Base-by-base conservation (phyloP, 2,113 vertebrate species). In the Rana temporaria region DNA sequence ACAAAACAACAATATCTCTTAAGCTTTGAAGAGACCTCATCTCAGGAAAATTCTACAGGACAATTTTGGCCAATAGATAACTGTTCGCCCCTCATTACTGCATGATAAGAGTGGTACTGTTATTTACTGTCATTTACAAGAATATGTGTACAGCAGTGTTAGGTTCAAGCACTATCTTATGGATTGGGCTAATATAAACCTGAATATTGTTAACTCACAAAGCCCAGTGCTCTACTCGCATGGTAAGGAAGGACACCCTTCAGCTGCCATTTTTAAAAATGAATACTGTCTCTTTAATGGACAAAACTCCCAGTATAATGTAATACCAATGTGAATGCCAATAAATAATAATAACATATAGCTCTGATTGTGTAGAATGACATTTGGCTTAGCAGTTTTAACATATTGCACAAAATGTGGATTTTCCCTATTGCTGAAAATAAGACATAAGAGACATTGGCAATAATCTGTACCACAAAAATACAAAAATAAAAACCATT, bases 341-440 rank as follows among this genome's bases (percentile, higher is more conserved):
- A 12, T 85, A 86, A 82, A 56, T 52, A 89, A 76, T 81, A 85
- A 77, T 85, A 88, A 89, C 84, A 87, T 78, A 86, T 85, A 90
- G 59, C 64, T 89, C 85, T 85, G 79, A 16, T 88, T 86, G 80
- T 65, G 84, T 85, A 85, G 62, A 79, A 69, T 87, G 89, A 89
- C 86, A 88, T 90, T 90, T 89, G 88, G 80, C 68, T 91, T 87
- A 87, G 86, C 85, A 89, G 72, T 86, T 85, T 84, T 85, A 85
- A 87, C 84, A 87, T 89, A 90, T 87, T 89, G 81, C 85, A 89
- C 84, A 88, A 86, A 88, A 82, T 88, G 78, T 88, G 79, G 30
- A 85, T 87, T 89, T 88, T 88, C 75, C 71, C 85, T 90, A 72
- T 66, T 86, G 80, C 60, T 83, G 80, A 85, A 90, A 89, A 86